Percentiles rank a stretch among this genome's conserved stretches.
phyloP scores from a whole-genome alignment of 2,797 vertebrate species.

The Eulemur coronatus region DNA sequence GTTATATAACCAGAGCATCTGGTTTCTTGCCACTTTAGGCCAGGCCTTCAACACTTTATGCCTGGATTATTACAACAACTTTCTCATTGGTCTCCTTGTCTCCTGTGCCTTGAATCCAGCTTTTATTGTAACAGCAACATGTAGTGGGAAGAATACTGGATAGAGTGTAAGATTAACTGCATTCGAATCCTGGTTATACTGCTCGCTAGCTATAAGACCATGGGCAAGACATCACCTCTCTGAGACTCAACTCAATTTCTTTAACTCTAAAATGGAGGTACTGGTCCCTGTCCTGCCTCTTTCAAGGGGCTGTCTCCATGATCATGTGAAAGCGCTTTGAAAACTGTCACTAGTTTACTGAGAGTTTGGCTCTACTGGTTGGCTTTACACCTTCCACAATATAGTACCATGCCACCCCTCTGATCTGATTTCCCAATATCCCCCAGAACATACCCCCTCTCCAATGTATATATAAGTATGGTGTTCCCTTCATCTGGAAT shows the following conservation, averaged over 20 bases:
- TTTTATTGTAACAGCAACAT: not conserved
- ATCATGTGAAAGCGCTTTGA: constrained; percentile 21
- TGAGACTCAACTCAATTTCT: not conserved
- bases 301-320: not conserved
- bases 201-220: not conserved
- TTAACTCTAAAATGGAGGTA: constrained; percentile 35
- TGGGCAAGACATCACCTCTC: constrained; percentile 1
- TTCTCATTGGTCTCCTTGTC: constrained; percentile 33
- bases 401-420: not conserved
- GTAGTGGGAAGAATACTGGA: not conserved
- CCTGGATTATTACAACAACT: constrained; percentile 30
- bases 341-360: constrained; percentile 20
- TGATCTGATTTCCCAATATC: constrained; percentile 1
- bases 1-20: constrained; percentile 56
- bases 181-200: not conserved
- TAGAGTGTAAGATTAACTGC: not conserved
- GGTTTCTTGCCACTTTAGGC: constrained; percentile 29
- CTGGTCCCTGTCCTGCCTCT: not conserved
- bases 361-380: not conserved
- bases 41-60: constrained; percentile 32
- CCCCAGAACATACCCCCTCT: not conserved
- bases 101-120: not conserved
- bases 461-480: not conserved
- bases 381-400: not conserved
- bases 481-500: constrained; percentile 23